Evolutionary conservation across 2,113 vertebrate genomes (phyloP).

Genomic region (Oreochromis tanganicae): DNA sequence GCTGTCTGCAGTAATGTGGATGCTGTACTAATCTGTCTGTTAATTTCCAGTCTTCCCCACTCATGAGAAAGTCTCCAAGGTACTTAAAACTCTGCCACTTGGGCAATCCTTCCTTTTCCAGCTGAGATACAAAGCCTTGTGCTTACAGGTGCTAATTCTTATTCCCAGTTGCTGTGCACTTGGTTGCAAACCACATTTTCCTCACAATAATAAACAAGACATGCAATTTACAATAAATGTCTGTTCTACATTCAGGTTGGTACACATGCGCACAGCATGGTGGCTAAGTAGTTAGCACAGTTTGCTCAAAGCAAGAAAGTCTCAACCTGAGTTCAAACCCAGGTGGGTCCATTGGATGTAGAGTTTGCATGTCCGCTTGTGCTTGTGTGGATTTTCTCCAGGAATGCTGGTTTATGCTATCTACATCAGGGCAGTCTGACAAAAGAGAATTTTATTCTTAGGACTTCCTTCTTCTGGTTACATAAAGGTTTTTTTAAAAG

Average conservation of each 20-base stretch:
- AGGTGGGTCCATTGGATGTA: neutral
- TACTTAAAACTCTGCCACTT: neutral
- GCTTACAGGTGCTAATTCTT: neutral
- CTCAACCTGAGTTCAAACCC: neutral
- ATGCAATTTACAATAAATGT: neutral
- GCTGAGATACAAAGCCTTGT: neutral
- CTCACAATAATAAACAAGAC: neutral
- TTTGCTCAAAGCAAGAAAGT: neutral
- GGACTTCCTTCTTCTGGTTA: neutral
- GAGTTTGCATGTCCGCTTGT: neutral
- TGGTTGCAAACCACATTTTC: neutral
- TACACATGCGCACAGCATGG: neutral
- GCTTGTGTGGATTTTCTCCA: neutral
- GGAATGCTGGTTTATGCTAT: neutral
- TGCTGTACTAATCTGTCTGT: neutral
- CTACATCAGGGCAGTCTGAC: accelerated
- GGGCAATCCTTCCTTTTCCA: neutral
- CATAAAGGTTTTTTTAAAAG: too few relatives aligned
- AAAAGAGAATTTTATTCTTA: neutral
- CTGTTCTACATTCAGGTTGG: neutral
- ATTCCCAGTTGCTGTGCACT: neutral
- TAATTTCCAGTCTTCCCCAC: neutral
- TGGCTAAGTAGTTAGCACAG: neutral
- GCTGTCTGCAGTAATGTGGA: neutral
- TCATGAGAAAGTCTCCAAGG: neutral